phyloP scores from a whole-genome alignment of 1,140 invertebrate species.

The Orchestia grillus region DNA sequence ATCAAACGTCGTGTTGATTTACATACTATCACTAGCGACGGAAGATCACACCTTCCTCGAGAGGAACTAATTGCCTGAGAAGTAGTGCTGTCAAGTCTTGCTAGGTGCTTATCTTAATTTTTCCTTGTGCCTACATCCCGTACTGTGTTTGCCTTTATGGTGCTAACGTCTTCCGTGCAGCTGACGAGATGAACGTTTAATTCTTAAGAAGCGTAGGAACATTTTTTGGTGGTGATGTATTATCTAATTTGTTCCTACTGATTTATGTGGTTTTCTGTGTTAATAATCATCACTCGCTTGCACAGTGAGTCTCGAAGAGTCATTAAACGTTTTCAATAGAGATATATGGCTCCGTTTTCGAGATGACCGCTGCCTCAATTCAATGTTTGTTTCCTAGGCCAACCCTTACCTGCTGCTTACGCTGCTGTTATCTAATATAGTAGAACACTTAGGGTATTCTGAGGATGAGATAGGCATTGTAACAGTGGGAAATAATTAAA shows the following conservation, averaged over 20 bases:
- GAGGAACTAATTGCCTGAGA: not conserved
- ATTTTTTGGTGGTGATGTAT: not conserved
- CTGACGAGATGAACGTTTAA: not conserved
- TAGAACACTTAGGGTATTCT: too few relatives aligned
- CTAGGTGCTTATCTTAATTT: not conserved
- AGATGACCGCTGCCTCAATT: not conserved
- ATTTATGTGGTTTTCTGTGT: not conserved
- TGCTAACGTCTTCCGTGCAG: not conserved
- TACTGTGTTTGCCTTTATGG: not conserved
- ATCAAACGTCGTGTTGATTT: not conserved
- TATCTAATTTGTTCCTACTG: not conserved
- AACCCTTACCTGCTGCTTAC: not conserved
- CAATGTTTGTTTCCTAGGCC: not conserved
- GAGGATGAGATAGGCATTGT: not conserved
- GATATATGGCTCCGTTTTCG: not conserved
- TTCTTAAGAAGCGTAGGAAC: not conserved
- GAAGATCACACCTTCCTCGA: not conserved
- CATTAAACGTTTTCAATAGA: not conserved
- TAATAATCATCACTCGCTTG: not conserved
- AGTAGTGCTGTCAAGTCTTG: not conserved
- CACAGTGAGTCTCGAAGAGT: not conserved
- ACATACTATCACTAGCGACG: not conserved
- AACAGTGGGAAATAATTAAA: not conserved
- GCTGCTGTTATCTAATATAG: not conserved
- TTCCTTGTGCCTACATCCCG: not conserved